Evolutionary conservation across 2,888 invertebrate genomes (phyloP).

Genomic region (Pheosia tremula): DNA sequence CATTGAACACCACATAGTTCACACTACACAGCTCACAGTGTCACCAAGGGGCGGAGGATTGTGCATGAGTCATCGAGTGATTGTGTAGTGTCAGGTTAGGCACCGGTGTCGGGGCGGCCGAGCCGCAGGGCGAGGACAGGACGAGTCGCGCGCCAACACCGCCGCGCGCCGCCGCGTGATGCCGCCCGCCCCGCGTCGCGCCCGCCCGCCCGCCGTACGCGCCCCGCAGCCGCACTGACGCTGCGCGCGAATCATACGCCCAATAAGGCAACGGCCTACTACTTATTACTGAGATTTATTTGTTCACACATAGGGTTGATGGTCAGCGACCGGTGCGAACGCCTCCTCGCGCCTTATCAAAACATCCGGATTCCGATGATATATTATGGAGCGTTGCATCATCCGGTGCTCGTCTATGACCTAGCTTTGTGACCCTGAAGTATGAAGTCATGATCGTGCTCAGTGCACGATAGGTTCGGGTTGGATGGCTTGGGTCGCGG

Average conservation of each 20-base stretch:
- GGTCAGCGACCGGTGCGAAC: conserved; percentile 58
- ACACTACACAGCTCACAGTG: conserved; percentile 62
- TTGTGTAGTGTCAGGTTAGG: conserved; percentile 52
- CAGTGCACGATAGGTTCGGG: neutral
- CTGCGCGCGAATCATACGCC: conserved; percentile 82
- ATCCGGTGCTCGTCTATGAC: conserved; percentile 18
- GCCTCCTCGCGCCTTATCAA: conserved; percentile 29
- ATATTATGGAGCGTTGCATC: conserved; percentile 11
- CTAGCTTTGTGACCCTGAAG: neutral
- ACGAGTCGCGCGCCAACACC: conserved; percentile 55
- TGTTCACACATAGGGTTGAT: conserved; percentile 70
- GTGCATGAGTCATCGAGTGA: conserved; percentile 64
- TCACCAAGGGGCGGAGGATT: conserved; percentile 57
- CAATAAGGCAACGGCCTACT: conserved; percentile 77
- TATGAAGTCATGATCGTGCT: conserved; percentile 6
- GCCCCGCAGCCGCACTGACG: conserved; percentile 77
- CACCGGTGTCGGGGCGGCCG: conserved; percentile 54
- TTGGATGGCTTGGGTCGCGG: conserved; percentile 26
- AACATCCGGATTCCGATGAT: conserved; percentile 29
- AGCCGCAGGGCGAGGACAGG: conserved; percentile 63
- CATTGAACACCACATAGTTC: conserved; percentile 60
- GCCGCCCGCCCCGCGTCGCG: conserved; percentile 42
- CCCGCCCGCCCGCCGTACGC: conserved; percentile 41
- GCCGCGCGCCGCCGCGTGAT: conserved; percentile 51
- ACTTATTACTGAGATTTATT: conserved; percentile 81